These are phyloP conservation scores for Drosophila nigritarsus DNA, from an alignment of 2,888 invertebrate species.

Conservation along the genomic window DNA sequence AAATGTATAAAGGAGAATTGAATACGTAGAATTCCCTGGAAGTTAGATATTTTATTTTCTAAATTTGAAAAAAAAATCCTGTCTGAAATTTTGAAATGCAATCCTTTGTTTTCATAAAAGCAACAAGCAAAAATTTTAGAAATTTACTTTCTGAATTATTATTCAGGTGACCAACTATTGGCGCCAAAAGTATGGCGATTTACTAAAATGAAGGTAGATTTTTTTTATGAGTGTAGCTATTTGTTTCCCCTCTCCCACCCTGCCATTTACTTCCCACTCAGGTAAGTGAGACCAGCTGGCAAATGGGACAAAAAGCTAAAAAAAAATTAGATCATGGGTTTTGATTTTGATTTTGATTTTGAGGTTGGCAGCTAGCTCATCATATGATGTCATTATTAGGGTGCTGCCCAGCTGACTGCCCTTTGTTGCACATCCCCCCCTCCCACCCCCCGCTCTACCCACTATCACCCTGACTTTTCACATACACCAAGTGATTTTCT, in stretches of 20 bases:
- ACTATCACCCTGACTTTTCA: background rate
- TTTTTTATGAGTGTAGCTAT: slow-evolving; percentile 32
- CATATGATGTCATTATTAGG: slow-evolving; percentile 70
- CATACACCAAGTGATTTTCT: slow-evolving; percentile 29
- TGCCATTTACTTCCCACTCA: background rate
- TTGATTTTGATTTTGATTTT: slow-evolving; percentile 68
- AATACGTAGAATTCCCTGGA: too few relatives aligned
- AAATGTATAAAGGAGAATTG: background rate
- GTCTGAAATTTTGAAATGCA: background rate
- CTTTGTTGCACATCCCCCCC: slow-evolving; percentile 34
- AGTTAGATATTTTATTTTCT: background rate
- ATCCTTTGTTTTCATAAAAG: background rate
- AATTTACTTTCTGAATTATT: background rate
- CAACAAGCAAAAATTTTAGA: background rate
- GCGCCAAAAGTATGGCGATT: background rate
- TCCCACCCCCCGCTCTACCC: background rate
- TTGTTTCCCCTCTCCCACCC: slow-evolving; percentile 9
- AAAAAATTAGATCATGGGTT: slow-evolving; percentile 77
- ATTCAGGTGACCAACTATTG: background rate
- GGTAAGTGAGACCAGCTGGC: slow-evolving; percentile 51
- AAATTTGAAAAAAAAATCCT: background rate
- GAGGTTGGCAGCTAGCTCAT: slow-evolving; percentile 58
- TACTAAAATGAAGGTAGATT: accelerated
- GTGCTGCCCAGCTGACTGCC: slow-evolving; percentile 55
- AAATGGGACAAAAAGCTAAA: slow-evolving; percentile 30